phyloP scores from a whole-genome alignment of 2,888 invertebrate species.

The Dilophus febrilis region DNA sequence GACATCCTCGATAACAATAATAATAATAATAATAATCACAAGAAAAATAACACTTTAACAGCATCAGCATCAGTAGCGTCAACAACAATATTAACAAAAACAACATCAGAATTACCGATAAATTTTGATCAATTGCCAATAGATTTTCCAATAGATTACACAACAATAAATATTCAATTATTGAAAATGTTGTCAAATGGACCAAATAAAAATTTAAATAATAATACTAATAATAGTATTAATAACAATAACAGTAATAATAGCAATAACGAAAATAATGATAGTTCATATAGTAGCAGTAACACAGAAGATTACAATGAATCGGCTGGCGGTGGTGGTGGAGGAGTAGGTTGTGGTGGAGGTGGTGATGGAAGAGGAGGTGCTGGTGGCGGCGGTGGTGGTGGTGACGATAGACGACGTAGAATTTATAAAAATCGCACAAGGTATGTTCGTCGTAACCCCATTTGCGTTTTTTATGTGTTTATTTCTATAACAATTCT shows the following conservation, averaged over 20 bases:
- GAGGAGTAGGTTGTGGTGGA: too few relatives aligned
- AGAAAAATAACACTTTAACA: neutral
- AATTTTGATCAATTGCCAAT: neutral
- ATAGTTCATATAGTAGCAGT: slow-evolving; percentile 51
- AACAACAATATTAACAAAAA: neutral
- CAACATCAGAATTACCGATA: neutral
- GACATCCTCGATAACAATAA: too few relatives aligned
- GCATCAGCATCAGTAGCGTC: neutral
- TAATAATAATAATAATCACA: neutral
- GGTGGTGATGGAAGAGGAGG: too few relatives aligned
- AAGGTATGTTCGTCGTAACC: slow-evolving; percentile 35
- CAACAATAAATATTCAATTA: too few relatives aligned
- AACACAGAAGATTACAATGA: slow-evolving; percentile 70
- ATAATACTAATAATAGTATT: too few relatives aligned
- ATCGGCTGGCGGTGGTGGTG: slow-evolving; percentile 45
- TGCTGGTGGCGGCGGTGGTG: too few relatives aligned
- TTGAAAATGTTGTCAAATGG: too few relatives aligned
- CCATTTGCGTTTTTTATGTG: too few relatives aligned
- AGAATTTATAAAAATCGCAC: slow-evolving; percentile 52
- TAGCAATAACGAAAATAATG: slow-evolving; percentile 13
- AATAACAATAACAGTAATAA: slow-evolving; percentile 1
- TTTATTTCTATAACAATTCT: too few relatives aligned
- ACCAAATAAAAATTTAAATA: too few relatives aligned
- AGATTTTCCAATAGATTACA: neutral
- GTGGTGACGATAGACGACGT: slow-evolving; percentile 50